Conservation (phyloP, 2,797 vertebrate genomes). For the Centropyge bicolor region DNA sequence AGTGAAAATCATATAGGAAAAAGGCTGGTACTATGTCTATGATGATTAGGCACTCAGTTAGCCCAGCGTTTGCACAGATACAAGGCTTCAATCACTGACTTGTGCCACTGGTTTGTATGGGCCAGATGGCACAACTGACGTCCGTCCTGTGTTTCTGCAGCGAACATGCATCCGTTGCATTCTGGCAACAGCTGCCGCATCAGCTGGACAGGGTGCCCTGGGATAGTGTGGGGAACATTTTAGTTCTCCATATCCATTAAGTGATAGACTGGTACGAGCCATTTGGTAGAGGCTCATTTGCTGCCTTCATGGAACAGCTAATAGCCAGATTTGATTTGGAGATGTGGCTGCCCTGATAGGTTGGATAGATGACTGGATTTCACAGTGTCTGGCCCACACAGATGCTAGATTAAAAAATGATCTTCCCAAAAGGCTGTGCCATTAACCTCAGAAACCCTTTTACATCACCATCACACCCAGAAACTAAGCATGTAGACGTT, state of each 20-base stretch:
- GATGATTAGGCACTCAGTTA: conserved; percentile 4
- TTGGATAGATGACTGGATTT: conserved; percentile 68
- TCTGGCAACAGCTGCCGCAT: conserved; percentile 71
- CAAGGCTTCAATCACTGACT: conserved; percentile 41
- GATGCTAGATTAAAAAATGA: conserved; percentile 46
- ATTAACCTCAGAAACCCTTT: conserved; percentile 48
- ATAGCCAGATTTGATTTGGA: conserved; percentile 66
- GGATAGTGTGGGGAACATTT: conserved; percentile 49
- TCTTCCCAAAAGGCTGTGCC: conserved; percentile 34
- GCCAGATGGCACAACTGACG: conserved; percentile 65
- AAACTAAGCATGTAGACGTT: neutral
- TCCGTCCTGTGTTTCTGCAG: conserved; percentile 56
- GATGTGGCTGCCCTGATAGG: conserved; percentile 58
- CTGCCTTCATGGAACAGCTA: conserved; percentile 60
- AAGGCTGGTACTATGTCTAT: conserved; percentile 17
- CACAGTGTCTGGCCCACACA: conserved; percentile 59
- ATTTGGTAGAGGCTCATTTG: conserved; percentile 67
- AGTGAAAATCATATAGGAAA: conserved; percentile 35
- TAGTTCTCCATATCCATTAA: conserved; percentile 59
- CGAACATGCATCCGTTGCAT: conserved; percentile 57
- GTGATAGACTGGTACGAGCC: conserved; percentile 38
- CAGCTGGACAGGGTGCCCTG: conserved; percentile 62
- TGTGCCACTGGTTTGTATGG: conserved; percentile 49
- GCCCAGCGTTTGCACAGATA: conserved; percentile 17
- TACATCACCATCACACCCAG: neutral